Evolutionary conservation across 1,140 invertebrate species (phyloP), one percentile per base, ranked within the genome.

Genomic region (Notospermus geniculatus): DNA sequence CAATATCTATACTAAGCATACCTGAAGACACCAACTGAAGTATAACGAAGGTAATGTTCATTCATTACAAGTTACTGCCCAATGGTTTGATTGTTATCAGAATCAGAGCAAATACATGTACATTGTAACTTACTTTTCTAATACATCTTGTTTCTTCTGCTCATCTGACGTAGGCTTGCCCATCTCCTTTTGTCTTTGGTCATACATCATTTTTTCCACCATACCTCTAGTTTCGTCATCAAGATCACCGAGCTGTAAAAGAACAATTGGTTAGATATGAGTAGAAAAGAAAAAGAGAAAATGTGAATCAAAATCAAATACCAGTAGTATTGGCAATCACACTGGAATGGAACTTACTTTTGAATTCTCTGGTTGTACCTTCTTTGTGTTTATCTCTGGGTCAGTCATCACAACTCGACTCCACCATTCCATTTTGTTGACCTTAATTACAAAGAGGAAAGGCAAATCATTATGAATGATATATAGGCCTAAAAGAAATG

Each of bases 131-230:
- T 86, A 95, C 91, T 98, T 97, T 80, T 96, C 90, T 55, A 99
- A 86, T 65, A 97, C 89, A 71, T 98, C 95, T 78, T 96, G 90
- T 80, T 99, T 99, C 84, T 99, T 98, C 80, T 97, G 92, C 77
- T 99, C 97, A 53, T 99, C 97, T 28, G 95, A 97, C 23, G 97
- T 99, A 13, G 97, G 97, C 59, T 96, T 80, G 17, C 97, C 97
- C 82, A 98, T 85, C 84, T 88, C 86, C 67, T 86, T 87, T 83
- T 99, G 97, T 61, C 96, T 83, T 78, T 99, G 97, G 82, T 99
- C 97, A 78, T 93, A 99, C 96, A 99, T 98, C 97, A 99, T 99
- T 82, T 99, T 99, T 81, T 99, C 97, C 0, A 99, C 97, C 75
- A 99, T 87, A 4, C 91, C 89, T 72, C 97, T 83, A 0, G 97